Evolutionary conservation across 2,888 invertebrate genomes (phyloP), one percentile per base, ranked within the genome.

Genomic region (Ecdyonurus torrentis): DNA sequence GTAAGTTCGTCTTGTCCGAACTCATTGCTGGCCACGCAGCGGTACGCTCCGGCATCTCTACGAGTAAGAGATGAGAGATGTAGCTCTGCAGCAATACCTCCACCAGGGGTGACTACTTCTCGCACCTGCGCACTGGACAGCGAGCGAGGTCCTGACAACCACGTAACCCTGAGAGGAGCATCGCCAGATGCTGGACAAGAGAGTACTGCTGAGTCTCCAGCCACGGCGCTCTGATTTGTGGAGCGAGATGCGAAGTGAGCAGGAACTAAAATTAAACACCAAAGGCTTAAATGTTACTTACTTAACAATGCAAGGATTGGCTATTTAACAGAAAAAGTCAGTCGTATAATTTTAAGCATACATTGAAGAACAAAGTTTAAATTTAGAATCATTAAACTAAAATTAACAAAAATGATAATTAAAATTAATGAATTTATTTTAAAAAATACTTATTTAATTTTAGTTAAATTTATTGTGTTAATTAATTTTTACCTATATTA

Each of bases 1-100:
- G 73, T 72, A 68, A 76, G 72, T 25, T 74, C 72, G 65, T 77
- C 78, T 64, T 75, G 72, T 2, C 79, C 79, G 67, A 74, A 79
- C 52, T 74, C 72, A 68, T 79, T 79, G 64, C 74, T 73, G 7
- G 77, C 77, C 61, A 71, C 72, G 68, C 79, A 79, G 23, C 74
- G 74, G 69, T 77, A 77, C 37, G 73, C 66, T 7, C 72, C 73
- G 3, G 71, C 70, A 61, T 73, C 71, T 23, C 67, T 63, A 5
- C 70, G 66, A 2, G 67, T 67, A n/a, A 72, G 65, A 15, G 68
- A 67, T 23, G 68, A 66, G 10, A 73, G 66, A 63, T 69, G 70
- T 1, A 73, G 67, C 63, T 72, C 71, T 1, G 72, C 78, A 53
- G 74, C 71, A 1, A 77, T 73, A 7, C 76, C 71, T 23, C 66